Conservation (phyloP, 2,888 invertebrate species). For the Theretra japonica region DNA sequence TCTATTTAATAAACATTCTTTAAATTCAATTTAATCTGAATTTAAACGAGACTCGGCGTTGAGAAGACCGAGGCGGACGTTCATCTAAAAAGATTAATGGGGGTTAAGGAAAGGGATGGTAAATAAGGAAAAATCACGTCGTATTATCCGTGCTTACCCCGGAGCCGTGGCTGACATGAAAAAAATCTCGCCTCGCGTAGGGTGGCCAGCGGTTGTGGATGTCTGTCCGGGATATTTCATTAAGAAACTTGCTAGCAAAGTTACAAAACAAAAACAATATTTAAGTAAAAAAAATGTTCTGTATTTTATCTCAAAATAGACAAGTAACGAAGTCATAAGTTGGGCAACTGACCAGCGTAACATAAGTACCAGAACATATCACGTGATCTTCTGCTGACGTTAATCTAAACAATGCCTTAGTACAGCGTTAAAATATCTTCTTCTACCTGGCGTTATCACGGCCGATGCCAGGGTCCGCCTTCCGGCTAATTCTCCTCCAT, state of each 20-base stretch:
- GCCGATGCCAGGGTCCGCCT: too few species aligned
- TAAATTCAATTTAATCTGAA: constrained; percentile 5
- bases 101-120: constrained; percentile 26
- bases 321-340: too few species aligned
- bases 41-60: not conserved
- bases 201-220: not conserved
- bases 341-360: too few species aligned
- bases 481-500: too few species aligned
- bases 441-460: too few species aligned
- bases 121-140: constrained; percentile 27
- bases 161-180: constrained; percentile 24
- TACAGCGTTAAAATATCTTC: too few species aligned
- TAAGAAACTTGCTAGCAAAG: not conserved
- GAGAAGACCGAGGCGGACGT: constrained; percentile 18
- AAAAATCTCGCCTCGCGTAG: constrained; percentile 12
- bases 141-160: constrained; percentile 26
- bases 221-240: not conserved
- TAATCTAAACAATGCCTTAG: too few species aligned
- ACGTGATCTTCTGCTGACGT: too few species aligned
- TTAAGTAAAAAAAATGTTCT: too few species aligned
- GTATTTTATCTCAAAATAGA: too few species aligned
- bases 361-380: too few species aligned
- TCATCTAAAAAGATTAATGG: constrained; percentile 26
- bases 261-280: too few species aligned
- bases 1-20: constrained; percentile 24